phyloP scores from a whole-genome alignment of 1,140 invertebrate species.

The Nomia melanderi region DNA sequence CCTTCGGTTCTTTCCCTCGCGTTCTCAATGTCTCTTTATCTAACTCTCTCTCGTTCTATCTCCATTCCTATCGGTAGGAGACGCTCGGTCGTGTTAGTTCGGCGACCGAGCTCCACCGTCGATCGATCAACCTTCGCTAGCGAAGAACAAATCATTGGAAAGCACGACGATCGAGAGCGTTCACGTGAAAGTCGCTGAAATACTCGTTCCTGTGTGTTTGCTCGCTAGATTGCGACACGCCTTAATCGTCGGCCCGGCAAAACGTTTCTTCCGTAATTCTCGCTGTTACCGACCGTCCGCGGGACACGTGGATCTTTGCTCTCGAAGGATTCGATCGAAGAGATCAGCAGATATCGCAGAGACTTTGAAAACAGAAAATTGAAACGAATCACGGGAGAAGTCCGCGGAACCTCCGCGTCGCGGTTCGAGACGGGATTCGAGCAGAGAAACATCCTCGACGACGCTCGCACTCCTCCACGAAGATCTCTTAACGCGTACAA shows the following conservation, averaged over 20 bases:
- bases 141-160: neutral
- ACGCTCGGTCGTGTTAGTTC: too few relatives aligned
- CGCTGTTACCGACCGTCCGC: too few relatives aligned
- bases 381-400: slow-evolving; percentile 10
- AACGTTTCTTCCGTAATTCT: too few relatives aligned
- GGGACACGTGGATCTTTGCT: too few relatives aligned
- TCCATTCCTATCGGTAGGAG: too few relatives aligned
- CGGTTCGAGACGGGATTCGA: slow-evolving; percentile 11
- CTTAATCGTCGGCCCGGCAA: too few relatives aligned
- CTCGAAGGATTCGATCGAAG: neutral
- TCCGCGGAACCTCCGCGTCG: slow-evolving; percentile 7
- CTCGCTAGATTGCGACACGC: too few relatives aligned
- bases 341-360: too few relatives aligned
- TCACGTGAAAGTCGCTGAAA: slow-evolving; percentile 1
- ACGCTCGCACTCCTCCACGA: neutral
- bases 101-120: neutral
- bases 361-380: neutral
- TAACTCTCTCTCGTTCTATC: too few relatives aligned
- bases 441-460: neutral
- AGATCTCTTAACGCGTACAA: slow-evolving; percentile 16
- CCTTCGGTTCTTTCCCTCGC: too few relatives aligned
- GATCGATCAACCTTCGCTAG: neutral
- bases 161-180: neutral
- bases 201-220: too few relatives aligned
- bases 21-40: too few relatives aligned